Conservation (phyloP, 30 jellyfish, hydroid and myxozoan species). For the Aurelia aurita region DNA sequence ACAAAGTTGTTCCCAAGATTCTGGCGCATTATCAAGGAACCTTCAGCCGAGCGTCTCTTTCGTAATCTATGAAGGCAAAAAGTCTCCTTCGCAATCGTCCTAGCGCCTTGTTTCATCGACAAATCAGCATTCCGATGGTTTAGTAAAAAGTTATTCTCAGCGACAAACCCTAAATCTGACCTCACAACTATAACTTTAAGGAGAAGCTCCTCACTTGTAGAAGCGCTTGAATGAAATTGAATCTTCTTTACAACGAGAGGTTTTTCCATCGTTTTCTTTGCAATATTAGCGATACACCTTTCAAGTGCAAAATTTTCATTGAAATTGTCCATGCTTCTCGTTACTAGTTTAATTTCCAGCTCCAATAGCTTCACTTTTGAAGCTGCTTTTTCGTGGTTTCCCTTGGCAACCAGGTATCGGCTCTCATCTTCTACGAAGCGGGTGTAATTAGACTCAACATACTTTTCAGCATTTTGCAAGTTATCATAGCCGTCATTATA, state of each 20-base stretch:
- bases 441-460: neutral
- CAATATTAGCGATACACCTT: slow-evolving; percentile 21
- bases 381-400: slow-evolving; percentile 32
- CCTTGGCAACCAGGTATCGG: slow-evolving; percentile 10
- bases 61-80: slow-evolving; percentile 25
- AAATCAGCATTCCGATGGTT: slow-evolving; percentile 25
- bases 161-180: neutral
- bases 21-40: neutral
- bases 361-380: slow-evolving; percentile 27
- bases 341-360: slow-evolving; percentile 26
- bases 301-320: slow-evolving; percentile 45
- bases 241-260: slow-evolving; percentile 16
- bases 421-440: slow-evolving; percentile 27
- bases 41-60: slow-evolving; percentile 35
- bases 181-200: slow-evolving; percentile 1
- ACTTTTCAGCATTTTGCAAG: slow-evolving; percentile 29
- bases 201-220: slow-evolving; percentile 19
- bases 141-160: slow-evolving; percentile 13
- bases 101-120: slow-evolving; percentile 46
- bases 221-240: slow-evolving; percentile 23
- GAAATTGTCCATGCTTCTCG: slow-evolving; percentile 23
- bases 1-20: slow-evolving; percentile 2
- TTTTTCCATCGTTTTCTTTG: neutral
- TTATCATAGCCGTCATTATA: slow-evolving; percentile 29
- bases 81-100: slow-evolving; percentile 26